A percentile compares a stretch with the other conserved stretches of the same genome.
Evolutionary conservation across 2,113 vertebrate species (phyloP).

Genomic region (Mohoua ochrocephala): DNA sequence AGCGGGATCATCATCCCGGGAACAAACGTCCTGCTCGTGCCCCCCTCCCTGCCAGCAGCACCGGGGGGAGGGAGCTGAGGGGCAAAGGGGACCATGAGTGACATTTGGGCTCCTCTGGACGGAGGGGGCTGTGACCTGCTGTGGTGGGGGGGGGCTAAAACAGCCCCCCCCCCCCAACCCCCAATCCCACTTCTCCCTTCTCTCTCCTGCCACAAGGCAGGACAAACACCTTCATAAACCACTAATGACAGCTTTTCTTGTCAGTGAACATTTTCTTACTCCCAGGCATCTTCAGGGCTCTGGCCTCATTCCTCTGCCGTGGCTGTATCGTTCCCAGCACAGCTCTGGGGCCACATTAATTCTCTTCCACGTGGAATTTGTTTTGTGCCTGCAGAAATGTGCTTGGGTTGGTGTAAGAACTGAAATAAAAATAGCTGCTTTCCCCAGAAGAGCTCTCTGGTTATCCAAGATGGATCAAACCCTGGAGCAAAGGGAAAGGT

Average conservation of each 20-base stretch:
- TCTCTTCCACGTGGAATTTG: neutral
- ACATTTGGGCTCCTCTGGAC: neutral
- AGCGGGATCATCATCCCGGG: neutral
- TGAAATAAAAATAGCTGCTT: slow-evolving; percentile 6
- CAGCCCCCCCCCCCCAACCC: no score
- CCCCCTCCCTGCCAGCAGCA: neutral
- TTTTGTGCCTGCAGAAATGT: neutral
- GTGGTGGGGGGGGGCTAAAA: neutral
- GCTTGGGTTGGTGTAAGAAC: neutral
- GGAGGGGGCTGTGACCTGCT: neutral
- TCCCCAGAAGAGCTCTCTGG: neutral
- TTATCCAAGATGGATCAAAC: neutral
- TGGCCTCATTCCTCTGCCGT: neutral
- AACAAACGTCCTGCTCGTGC: neutral
- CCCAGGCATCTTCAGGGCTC: neutral
- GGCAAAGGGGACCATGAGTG: neutral
- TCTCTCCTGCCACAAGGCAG: neutral
- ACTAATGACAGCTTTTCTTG: neutral
- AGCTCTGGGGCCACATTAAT: neutral
- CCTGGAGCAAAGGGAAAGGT: neutral
- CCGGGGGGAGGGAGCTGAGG: rapidly evolving
- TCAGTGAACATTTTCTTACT: neutral
- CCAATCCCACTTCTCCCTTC: neutral
- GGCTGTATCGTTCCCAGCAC: neutral
- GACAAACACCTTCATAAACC: neutral